Conservation (phyloP, 1,140 invertebrate species). For the Cheumatopsyche charites region DNA sequence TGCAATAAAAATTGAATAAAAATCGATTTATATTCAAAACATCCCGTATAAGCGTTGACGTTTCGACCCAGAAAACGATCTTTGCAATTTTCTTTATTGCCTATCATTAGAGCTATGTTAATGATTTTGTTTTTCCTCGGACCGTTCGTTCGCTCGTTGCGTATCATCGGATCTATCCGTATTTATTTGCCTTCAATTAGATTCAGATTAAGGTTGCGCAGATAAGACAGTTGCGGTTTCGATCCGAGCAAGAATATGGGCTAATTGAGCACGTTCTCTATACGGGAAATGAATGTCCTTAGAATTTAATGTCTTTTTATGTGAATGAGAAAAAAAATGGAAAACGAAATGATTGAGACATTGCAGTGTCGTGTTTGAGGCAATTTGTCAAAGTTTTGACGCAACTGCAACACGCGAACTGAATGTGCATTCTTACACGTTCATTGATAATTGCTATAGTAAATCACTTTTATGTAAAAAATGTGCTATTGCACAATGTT, state of each 20-base stretch:
- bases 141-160: not conserved
- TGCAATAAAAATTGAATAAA: not conserved
- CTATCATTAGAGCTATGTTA: not conserved
- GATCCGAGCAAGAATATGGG: not conserved
- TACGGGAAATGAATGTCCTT: not conserved
- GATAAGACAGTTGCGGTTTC: not conserved
- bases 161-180: no score
- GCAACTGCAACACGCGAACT: constrained; percentile 10
- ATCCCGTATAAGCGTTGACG: no score
- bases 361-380: not conserved
- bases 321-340: not conserved
- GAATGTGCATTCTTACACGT: not conserved
- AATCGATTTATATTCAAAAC: constrained; percentile 44
- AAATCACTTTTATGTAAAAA: not conserved
- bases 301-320: no score
- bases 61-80: not conserved
- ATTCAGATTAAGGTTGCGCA: constrained; percentile 7
- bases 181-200: not conserved
- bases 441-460: not conserved
- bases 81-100: constrained; percentile 7
- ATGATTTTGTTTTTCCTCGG: not conserved
- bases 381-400: constrained; percentile 21
- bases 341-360: constrained; percentile 8
- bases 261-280: not conserved
- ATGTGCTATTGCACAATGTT: no score